Base-by-base conservation (phyloP, 1,140 invertebrate genomes). In the Anthonomus grandis region DNA sequence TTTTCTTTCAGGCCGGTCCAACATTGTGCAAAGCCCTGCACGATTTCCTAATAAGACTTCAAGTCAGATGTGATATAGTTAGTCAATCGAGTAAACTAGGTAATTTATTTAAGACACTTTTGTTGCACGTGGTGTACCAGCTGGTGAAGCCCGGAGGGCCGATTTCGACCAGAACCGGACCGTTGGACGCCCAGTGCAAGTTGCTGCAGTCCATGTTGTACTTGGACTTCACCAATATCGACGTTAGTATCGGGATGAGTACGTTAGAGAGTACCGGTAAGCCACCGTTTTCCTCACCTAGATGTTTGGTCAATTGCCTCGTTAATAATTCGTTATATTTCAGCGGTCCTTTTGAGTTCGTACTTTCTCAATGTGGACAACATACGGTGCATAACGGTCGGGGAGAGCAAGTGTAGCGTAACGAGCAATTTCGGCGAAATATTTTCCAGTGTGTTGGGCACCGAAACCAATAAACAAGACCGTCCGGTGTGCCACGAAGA, bases 141-240 rank as follows among this genome's bases (percentile, higher is more conserved):
- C 70, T 92, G n/a, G 77, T 86, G 1, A 80, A 83, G 64, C 82
- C 84, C 4, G 78, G 82, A 9, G 89, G 89, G 18, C 82, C 88
- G 4, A 81, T 91, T 15, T 79, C 83, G 19, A 77, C 79, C 21
- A 79, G 82, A 52, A 80, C 83, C 58, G 90, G 90, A n/a, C 89
- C 90, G 12, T 73, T 91, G 5, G 90, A 93, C 78, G 89, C 86
- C 1, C 89, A 92, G 68, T 86, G 83, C 66, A 83, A 84, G 64
- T 75, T 92, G 37, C 75, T 91, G 31, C 83, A 84, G 12, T 81
- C 83, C 19, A 70, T 90, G 22, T 67, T 86, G 0, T 79, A 82
- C 68, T 73, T 87, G 34, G 80, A 86, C 58, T 89, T 86, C 66
- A 75, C 78, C 12, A 82, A 84, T 55, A 80, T 84, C 1, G 85